Conservation (phyloP, 2,113 vertebrate species). For the cat (Felis catus) region F.catus_Fca126_mat1.0 CM031412.1:53892001-53892500, state of each 20-base stretch:
- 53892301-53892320: conserved; percentile 72
- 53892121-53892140: conserved; percentile 75
- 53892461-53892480: not conserved
- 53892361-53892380: conserved; percentile 58
- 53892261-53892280: conserved; percentile 76
- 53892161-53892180: conserved; percentile 57
- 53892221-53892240: conserved; percentile 73
- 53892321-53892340: conserved; percentile 67
- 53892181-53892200: conserved; percentile 80
- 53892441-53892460: not conserved
- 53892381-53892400: not conserved
- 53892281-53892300: conserved; percentile 61
- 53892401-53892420: conserved; percentile 5
- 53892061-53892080: conserved; percentile 66
- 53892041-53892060: conserved; percentile 70
- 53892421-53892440: conserved; percentile 34
- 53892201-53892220: conserved; percentile 83
- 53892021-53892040: conserved; percentile 76
- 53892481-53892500: not conserved
- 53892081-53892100: conserved; percentile 76
- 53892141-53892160: conserved; percentile 80
- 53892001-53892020: conserved; percentile 73
- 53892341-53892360: not conserved
- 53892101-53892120: conserved; percentile 81
- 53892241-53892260: conserved; percentile 65